These are phyloP conservation scores for Bombylius discolor DNA, from an alignment of 2,888 invertebrate genomes.

Conservation along the genomic window DNA sequence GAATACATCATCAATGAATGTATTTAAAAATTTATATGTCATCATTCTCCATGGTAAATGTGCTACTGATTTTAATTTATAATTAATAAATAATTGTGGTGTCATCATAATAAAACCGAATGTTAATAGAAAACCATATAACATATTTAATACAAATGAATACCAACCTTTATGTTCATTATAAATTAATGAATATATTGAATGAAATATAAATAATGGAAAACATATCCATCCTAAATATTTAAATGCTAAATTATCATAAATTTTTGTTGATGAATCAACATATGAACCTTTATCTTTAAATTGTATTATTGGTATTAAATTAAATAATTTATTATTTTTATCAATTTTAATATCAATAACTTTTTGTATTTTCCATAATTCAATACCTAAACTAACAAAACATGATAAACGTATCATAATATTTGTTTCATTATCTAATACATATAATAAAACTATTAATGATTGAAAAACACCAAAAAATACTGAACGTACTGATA, in stretches of 20 bases:
- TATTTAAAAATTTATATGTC: slow-evolving; percentile 98
- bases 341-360: slow-evolving; percentile 69
- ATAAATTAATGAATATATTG: slow-evolving; percentile 87
- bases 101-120: slow-evolving; percentile 99
- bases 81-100: slow-evolving; percentile 99
- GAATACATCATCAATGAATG: slow-evolving; percentile 99
- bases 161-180: slow-evolving; percentile 99
- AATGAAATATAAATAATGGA: slow-evolving; percentile 86
- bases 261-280: slow-evolving; percentile 82
- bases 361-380: slow-evolving; percentile 98
- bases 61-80: slow-evolving; percentile 97
- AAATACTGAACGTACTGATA: slow-evolving; percentile 95
- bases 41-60: slow-evolving; percentile 99
- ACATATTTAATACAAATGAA: slow-evolving; percentile 89
- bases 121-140: slow-evolving; percentile 94
- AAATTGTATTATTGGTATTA: slow-evolving; percentile 67
- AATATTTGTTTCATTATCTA: slow-evolving; percentile 97
- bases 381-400: slow-evolving; percentile 87
- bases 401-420: slow-evolving; percentile 90
- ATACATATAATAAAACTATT: slow-evolving; percentile 87
- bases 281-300: slow-evolving; percentile 95
- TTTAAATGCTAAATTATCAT: slow-evolving; percentile 89
- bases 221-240: slow-evolving; percentile 95
- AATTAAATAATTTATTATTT: slow-evolving; percentile 58
- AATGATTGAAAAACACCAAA: slow-evolving; percentile 96